phyloP scores from a whole-genome alignment of 2,113 vertebrate species.

The Hemiprocne comata region DNA sequence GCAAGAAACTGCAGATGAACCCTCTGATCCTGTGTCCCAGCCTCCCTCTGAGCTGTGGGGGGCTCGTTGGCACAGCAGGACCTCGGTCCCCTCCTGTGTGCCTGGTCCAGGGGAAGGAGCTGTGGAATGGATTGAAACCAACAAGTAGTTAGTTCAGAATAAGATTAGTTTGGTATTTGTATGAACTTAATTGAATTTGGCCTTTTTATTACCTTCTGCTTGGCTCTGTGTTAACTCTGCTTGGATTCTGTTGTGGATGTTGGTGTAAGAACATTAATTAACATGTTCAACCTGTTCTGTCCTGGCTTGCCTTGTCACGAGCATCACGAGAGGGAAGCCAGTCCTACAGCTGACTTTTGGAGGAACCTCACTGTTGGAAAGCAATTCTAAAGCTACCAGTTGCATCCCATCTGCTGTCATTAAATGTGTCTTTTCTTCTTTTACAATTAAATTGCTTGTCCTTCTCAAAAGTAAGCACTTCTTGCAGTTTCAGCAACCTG shows the following conservation, averaged over 20 bases:
- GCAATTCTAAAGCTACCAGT: not conserved
- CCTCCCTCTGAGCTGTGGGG: not conserved
- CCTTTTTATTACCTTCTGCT: conserved; percentile 46
- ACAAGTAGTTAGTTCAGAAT: not conserved
- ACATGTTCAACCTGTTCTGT: not conserved
- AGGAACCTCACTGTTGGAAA: not conserved
- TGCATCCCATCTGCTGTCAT: conserved; percentile 12
- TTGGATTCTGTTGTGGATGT: not conserved
- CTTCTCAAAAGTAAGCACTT: not conserved
- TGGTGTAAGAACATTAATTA: not conserved
- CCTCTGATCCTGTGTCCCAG: not conserved
- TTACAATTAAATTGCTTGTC: not conserved
- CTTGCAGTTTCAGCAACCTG: not conserved
- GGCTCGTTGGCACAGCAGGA: too few relatives aligned
- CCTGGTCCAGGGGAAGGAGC: not conserved
- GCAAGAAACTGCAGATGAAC: not conserved
- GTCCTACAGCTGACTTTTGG: not conserved
- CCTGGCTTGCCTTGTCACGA: not conserved
- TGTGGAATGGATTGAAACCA: not conserved
- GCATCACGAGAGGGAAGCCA: not conserved
- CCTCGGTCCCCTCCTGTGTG: too few relatives aligned
- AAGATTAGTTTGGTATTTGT: conserved; percentile 15
- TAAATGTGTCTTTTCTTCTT: not conserved
- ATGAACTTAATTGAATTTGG: conserved; percentile 10
- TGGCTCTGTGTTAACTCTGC: conserved; percentile 38